phyloP scores from a whole-genome alignment of 92 coral and sea anemone species.

The Actinostola sp. region DNA sequence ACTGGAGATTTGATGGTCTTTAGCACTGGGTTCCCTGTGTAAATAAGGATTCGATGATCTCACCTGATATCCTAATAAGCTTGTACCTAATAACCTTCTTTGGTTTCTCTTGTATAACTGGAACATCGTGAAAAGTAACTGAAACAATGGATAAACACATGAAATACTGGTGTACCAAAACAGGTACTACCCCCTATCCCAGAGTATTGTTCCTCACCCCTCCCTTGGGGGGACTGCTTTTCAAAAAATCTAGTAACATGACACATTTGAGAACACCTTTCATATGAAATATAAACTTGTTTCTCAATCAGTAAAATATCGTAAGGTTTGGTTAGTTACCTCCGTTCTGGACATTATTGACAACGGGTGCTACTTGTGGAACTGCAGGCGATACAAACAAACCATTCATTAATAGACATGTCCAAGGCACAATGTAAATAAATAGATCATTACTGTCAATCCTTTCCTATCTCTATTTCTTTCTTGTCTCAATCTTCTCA shows the following conservation, averaged over 20 bases:
- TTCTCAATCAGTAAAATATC: not conserved
- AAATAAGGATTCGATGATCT: not conserved
- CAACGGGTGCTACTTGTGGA: not conserved
- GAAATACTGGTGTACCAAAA: no score
- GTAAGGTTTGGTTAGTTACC: not conserved
- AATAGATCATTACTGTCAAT: no score
- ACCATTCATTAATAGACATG: not conserved
- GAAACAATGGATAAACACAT: no score
- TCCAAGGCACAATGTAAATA: no score
- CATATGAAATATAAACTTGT: not conserved
- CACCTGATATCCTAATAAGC: constrained; percentile 31
- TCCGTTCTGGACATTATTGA: not conserved
- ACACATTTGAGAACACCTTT: no score
- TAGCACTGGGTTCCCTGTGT: not conserved
- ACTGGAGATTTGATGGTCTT: not conserved
- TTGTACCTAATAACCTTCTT: constrained; percentile 31
- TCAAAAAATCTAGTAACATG: no score
- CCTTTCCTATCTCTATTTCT: no score
- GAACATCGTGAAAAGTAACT: constrained; percentile 1
- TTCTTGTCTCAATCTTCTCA: no score
- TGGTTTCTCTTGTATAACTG: constrained; percentile 28
- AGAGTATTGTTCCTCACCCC: no score
- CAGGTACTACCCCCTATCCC: no score
- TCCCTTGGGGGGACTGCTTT: no score
- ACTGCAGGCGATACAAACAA: not conserved